Percentiles rank a stretch among this genome's conserved stretches.
Conservation (phyloP, 1,140 invertebrate species). For the Linepithema humile region DNA sequence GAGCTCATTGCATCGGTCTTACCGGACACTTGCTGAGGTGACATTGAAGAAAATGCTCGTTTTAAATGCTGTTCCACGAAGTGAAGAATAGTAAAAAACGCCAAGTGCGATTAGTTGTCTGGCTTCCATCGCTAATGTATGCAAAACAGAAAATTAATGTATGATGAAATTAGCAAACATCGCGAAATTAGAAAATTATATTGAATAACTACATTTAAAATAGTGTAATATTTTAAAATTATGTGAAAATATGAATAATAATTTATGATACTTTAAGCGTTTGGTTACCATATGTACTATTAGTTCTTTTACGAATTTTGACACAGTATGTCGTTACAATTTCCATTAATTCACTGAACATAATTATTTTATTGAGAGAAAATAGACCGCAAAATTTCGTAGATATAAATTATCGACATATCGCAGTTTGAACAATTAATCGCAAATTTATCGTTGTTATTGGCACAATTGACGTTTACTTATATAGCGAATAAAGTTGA, state of each 20-base stretch:
- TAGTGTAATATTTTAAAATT: not conserved
- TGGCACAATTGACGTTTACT: slow-evolving; percentile 31
- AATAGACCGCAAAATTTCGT: not conserved
- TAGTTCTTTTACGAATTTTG: slow-evolving; percentile 33
- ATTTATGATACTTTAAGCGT: not conserved
- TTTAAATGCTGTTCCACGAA: not conserved
- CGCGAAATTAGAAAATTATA: too few species aligned
- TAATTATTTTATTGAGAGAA: slow-evolving; percentile 21
- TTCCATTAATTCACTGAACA: slow-evolving; percentile 14
- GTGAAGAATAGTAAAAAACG: not conserved
- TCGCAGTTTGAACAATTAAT: slow-evolving; percentile 33
- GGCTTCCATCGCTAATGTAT: not conserved
- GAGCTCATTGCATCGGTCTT: slow-evolving; percentile 16
- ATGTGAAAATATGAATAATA: not conserved
- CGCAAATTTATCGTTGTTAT: slow-evolving; percentile 3
- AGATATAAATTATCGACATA: not conserved
- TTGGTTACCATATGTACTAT: slow-evolving; percentile 23
- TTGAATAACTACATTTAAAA: not conserved
- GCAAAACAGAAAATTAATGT: not conserved
- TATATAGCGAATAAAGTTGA: slow-evolving; percentile 4
- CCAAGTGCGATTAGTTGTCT: not conserved
- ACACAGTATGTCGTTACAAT: slow-evolving; percentile 3
- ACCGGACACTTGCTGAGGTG: not conserved
- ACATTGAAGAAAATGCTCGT: not conserved
- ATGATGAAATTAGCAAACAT: not conserved